Evolutionary conservation across 2,888 invertebrate genomes (phyloP).

Genomic region (Artemia sp.): DNA sequence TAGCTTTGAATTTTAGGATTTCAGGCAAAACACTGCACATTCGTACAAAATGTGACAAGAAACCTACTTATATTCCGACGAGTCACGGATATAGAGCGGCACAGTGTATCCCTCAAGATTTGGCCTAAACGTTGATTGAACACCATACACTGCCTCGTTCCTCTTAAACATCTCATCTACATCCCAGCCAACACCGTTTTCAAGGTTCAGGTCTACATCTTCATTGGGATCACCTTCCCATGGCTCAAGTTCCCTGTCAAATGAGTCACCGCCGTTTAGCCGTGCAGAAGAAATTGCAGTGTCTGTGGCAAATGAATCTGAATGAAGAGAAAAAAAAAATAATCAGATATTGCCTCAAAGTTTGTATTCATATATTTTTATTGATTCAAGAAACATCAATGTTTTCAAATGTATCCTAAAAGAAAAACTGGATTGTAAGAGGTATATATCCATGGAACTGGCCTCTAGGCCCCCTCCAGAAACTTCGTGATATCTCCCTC

Average conservation of each 20-base stretch:
- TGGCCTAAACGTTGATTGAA: slow-evolving; percentile 79
- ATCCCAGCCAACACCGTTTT: slow-evolving; percentile 75
- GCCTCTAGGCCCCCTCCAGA: too few species aligned
- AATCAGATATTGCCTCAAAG: too few species aligned
- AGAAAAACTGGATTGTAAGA: too few species aligned
- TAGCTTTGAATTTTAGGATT: slow-evolving; percentile 19
- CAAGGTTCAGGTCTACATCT: slow-evolving; percentile 51
- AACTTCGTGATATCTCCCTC: too few species aligned
- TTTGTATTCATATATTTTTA: too few species aligned
- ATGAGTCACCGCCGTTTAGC: slow-evolving; percentile 52
- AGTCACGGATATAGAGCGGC: slow-evolving; percentile 63
- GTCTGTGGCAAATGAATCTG: slow-evolving; percentile 63
- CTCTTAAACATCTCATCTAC: slow-evolving; percentile 88
- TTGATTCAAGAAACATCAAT: too few species aligned
- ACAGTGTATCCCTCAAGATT: slow-evolving; percentile 80
- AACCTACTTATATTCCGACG: slow-evolving; percentile 56
- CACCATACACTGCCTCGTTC: slow-evolving; percentile 79
- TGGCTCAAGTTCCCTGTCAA: slow-evolving; percentile 68
- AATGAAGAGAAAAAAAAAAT: background rate
- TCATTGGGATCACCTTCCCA: slow-evolving; percentile 50
- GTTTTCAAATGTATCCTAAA: too few species aligned
- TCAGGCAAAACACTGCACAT: background rate
- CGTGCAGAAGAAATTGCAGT: slow-evolving; percentile 55
- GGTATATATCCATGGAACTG: too few species aligned
- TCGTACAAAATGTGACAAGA: background rate